phyloP scores from a whole-genome alignment of 2,888 invertebrate genomes.

The Allacma fusca region DNA sequence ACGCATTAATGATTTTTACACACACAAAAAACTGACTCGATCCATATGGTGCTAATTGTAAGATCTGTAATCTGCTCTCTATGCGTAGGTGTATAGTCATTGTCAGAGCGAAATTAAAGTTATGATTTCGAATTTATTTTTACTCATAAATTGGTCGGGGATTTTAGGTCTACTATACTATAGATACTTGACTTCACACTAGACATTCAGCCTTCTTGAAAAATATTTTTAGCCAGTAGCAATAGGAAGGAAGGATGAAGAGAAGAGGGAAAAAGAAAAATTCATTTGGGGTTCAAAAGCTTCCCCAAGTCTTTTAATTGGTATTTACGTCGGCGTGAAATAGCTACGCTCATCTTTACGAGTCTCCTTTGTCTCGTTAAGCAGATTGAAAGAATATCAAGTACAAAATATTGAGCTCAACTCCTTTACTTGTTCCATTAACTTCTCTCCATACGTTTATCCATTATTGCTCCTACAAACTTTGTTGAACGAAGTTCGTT shows the following conservation, averaged over 20 bases:
- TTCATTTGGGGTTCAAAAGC: conserved; percentile 22
- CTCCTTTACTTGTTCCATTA: not conserved
- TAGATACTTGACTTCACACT: too few relatives aligned
- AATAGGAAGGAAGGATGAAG: not conserved
- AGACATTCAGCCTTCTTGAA: not conserved
- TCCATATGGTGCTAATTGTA: too few relatives aligned
- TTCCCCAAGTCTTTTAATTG: conserved; percentile 36
- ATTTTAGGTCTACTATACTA: too few relatives aligned
- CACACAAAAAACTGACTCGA: too few relatives aligned
- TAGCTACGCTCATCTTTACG: conserved; percentile 31
- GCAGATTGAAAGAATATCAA: conserved; percentile 20
- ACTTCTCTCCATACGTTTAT: conserved; percentile 9
- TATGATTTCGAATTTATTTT: too few relatives aligned
- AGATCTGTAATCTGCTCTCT: too few relatives aligned
- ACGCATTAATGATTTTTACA: too few relatives aligned
- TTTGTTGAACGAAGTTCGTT: not conserved
- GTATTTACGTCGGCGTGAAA: conserved; percentile 36
- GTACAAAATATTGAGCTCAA: conserved; percentile 28
- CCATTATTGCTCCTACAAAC: not conserved
- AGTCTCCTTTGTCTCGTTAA: conserved; percentile 37
- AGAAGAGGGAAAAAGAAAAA: not conserved
- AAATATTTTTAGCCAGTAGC: not conserved
- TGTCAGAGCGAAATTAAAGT: too few relatives aligned
- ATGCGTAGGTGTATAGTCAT: too few relatives aligned
- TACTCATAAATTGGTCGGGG: too few relatives aligned